Evolutionary conservation across 1,140 invertebrate species (phyloP).

Genomic region (Babylonia areolata): DNA sequence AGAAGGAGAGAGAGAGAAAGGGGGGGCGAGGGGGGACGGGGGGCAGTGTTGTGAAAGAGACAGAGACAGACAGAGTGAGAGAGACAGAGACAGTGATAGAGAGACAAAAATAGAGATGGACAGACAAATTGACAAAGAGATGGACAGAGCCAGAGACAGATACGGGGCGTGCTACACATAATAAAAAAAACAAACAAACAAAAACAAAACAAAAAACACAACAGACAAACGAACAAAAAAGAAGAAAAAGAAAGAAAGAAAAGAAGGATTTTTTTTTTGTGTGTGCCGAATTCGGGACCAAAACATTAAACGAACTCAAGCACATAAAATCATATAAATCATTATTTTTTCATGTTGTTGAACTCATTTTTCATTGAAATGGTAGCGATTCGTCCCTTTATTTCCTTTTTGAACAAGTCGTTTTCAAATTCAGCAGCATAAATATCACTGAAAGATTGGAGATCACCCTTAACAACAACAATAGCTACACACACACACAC

Average conservation of each 20-base stretch:
- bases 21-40: background rate
- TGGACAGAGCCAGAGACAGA: background rate
- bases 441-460: no score
- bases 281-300: no score
- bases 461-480: no score
- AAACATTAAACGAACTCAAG: no score
- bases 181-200: background rate
- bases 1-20: slow-evolving; percentile 5
- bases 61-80: slow-evolving; percentile 5
- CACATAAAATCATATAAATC: no score
- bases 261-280: no score
- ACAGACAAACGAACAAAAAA: background rate
- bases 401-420: no score
- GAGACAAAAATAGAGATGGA: background rate
- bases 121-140: background rate
- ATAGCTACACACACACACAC: background rate
- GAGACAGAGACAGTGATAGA: background rate
- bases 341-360: no score
- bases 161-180: background rate
- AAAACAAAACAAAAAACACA: background rate
- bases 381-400: no score
- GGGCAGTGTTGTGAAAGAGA: background rate
- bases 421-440: no score
- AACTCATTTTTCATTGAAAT: no score
- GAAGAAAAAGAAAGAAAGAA: background rate